Conservation (phyloP, 2,113 vertebrate genomes). For the Formicarius rufipectus region DNA sequence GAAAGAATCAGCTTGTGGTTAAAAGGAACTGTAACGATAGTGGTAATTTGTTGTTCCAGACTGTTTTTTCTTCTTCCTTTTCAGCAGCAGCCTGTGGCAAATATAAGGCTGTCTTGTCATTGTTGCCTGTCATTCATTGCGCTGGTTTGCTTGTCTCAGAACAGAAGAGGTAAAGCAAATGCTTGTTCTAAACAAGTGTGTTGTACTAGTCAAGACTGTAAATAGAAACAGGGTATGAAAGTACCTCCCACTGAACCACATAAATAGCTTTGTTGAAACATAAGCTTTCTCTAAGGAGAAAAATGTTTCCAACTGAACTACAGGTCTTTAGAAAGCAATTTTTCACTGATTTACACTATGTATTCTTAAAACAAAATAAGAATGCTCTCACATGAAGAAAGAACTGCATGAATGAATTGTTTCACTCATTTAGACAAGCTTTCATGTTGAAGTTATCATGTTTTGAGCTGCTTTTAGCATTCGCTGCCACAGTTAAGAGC, state of each 20-base stretch:
- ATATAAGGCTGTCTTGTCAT: neutral
- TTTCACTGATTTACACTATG: neutral
- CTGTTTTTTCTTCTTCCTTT: neutral
- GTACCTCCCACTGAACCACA: constrained; percentile 14
- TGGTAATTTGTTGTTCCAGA: neutral
- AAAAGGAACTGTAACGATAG: neutral
- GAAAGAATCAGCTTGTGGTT: neutral
- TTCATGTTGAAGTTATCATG: neutral
- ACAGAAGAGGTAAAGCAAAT: neutral
- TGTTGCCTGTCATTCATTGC: neutral
- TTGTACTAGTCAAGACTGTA: neutral
- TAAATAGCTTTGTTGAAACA: constrained; percentile 16
- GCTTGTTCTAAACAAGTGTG: neutral
- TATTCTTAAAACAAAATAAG: constrained; percentile 10
- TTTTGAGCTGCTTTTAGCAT: constrained; percentile 16
- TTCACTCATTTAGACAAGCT: neutral
- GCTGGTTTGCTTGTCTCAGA: neutral
- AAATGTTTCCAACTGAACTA: neutral
- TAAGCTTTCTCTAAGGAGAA: neutral
- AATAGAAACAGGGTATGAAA: neutral
- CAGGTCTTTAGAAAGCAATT: neutral
- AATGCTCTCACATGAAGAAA: neutral
- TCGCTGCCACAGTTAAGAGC: neutral
- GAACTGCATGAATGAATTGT: neutral
- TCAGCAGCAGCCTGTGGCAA: neutral